Conservation (phyloP, 2,113 vertebrate species). For the Oreochromis spilurus region DNA sequence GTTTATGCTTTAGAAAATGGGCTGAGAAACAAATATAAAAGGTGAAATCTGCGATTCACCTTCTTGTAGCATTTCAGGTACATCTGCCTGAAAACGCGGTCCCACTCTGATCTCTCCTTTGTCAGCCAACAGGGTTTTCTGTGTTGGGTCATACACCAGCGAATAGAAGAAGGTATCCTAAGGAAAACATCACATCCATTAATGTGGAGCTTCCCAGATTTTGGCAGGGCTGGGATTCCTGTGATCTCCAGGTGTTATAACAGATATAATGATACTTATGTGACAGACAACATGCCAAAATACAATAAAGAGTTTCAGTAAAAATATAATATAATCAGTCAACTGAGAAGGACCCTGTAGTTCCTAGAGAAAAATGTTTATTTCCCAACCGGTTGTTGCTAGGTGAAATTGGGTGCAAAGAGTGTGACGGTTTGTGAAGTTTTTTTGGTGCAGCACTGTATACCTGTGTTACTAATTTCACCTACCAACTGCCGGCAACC, state of each 20-base stretch:
- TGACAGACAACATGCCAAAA: neutral
- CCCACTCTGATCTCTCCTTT: constrained; percentile 97
- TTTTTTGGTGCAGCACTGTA: neutral
- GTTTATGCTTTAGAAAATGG: neutral
- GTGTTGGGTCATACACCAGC: constrained; percentile 92
- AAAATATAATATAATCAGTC: neutral
- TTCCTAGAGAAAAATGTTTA: neutral
- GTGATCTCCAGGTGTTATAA: neutral
- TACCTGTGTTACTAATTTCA: neutral
- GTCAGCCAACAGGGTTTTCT: constrained; percentile 94
- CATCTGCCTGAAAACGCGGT: constrained; percentile 95
- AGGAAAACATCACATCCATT: neutral
- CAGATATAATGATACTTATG: neutral
- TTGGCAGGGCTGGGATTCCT: neutral
- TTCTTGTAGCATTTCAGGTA: constrained; percentile 93
- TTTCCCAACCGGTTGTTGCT: neutral
- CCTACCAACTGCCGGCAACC: neutral
- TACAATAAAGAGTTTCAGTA: neutral
- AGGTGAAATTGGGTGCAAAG: neutral
- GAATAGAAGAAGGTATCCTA: constrained; percentile 98
- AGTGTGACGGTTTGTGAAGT: neutral
- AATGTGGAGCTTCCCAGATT: neutral
- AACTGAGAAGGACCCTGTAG: neutral
- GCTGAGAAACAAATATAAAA: neutral
- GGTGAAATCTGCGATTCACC: constrained; percentile 42